phyloP scores from a whole-genome alignment of 1,140 invertebrate species.

The Sinonovacula constricta region DNA sequence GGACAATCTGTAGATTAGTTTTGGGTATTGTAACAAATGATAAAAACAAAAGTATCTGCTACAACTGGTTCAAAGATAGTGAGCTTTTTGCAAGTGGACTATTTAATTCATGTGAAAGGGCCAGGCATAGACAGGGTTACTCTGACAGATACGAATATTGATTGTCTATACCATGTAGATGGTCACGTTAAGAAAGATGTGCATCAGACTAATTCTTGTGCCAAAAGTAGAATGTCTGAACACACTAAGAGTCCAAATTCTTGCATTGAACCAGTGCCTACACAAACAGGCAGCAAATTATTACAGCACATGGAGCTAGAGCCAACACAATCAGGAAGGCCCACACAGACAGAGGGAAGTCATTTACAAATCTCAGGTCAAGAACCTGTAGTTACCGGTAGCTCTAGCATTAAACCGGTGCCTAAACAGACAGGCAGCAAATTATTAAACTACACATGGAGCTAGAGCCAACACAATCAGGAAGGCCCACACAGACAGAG shows the following conservation, averaged over 20 bases:
- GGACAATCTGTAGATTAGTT: background rate
- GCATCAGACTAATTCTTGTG: background rate
- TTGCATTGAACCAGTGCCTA: background rate
- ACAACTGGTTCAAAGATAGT: background rate
- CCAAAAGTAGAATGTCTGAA: background rate
- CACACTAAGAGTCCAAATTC: background rate
- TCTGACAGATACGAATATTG: background rate
- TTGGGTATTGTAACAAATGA: background rate
- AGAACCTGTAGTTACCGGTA: too few relatives aligned
- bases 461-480: background rate
- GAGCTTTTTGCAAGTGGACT: background rate
- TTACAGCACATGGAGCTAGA: background rate
- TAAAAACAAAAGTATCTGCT: conserved; percentile 1
- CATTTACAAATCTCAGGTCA: background rate
- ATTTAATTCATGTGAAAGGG: background rate
- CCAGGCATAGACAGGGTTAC: background rate
- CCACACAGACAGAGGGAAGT: background rate
- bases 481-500: background rate
- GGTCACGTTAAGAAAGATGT: background rate
- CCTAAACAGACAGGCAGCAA: background rate
- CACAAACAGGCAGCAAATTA: background rate
- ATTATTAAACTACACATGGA: background rate
- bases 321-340: background rate
- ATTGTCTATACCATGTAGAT: background rate
- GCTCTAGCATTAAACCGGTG: too few relatives aligned